Base-by-base conservation (phyloP, 2,113 vertebrate species). In the Sapajus apella region DNA sequence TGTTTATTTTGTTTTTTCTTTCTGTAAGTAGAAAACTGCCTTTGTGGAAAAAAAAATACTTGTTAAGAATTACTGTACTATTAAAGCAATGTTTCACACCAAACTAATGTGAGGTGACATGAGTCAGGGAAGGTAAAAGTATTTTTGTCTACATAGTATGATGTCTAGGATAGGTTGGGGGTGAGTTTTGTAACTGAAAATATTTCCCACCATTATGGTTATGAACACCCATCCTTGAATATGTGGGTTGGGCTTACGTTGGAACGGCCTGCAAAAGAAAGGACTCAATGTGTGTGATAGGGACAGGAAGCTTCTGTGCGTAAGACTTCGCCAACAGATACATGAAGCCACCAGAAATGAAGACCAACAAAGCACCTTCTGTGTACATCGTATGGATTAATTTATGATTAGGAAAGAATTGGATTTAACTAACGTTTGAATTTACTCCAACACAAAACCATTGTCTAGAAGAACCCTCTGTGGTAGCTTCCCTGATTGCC, bases 341-440 rank as follows among this genome's bases (percentile, higher is more conserved):
- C 14, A 1, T 4, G n/a, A 68, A 9, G 35, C 45, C 64, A 2
- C 0, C 14, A 73, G 30, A 61, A 37, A 35, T 2, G 8, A 32
- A 45, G 30, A 10, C 61, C 52, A 20, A 5, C 25, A 32, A 13
- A 43, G 3, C 30, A 32, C 45, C 68, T 84, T 61, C 56, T 43
- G 16, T 13, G 2, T 20, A 9, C 40, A 6, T 27, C 0, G 0
- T 8, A 2, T 10, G 20, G 45, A 18, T 83, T 37, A 10, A 1
- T 16, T 52, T 68, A 5, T 32, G 47, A 47, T 64, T 50, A 32
- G 20, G 50, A 76, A 94, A 82, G 20, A 82, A 79, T 0, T 85
- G 32, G 30, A 79, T 55, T 77, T 86, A 11, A 32, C 23, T n/a
- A 14, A 83, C n/a, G 45, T 66, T 73, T 77, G 14, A 10, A 50